Conservation (phyloP, 2,113 vertebrate genomes). For the Pipa parva region DNA sequence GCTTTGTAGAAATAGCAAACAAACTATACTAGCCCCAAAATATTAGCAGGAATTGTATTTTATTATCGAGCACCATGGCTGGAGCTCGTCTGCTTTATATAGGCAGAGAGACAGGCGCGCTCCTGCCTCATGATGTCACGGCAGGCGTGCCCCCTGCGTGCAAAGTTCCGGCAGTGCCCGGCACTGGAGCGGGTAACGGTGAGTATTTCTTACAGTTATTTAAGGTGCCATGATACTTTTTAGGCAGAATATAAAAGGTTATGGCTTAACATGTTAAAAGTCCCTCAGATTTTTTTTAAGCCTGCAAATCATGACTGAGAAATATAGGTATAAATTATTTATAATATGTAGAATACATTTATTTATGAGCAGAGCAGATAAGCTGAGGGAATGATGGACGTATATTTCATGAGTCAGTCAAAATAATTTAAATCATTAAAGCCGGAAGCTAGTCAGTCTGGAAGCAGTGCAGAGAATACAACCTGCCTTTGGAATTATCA, state of each 20-base stretch:
- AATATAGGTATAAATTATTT: conserved; percentile 43
- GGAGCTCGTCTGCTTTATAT: too few species aligned
- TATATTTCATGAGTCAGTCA: conserved; percentile 42
- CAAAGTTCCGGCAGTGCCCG: too few species aligned
- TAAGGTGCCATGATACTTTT: conserved; percentile 11
- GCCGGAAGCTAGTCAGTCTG: conserved; percentile 38
- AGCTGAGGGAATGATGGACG: conserved; percentile 31
- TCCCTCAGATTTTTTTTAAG: conserved; percentile 19
- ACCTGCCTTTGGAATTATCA: conserved; percentile 35
- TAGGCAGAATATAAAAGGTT: not conserved
- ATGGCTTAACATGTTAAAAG: conserved; percentile 22
- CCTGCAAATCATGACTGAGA: conserved; percentile 26
- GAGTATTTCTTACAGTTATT: too few species aligned
- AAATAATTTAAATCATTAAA: conserved; percentile 44
- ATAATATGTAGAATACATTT: conserved; percentile 40
- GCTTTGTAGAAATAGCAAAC: too few species aligned
- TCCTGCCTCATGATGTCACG: too few species aligned
- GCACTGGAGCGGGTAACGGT: too few species aligned
- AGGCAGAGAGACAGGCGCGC: too few species aligned
- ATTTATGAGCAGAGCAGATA: conserved; percentile 38
- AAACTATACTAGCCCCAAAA: too few species aligned
- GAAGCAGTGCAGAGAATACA: conserved; percentile 28
- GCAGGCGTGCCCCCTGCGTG: too few species aligned
- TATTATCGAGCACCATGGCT: too few species aligned
- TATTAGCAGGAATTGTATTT: too few species aligned